phyloP scores from a whole-genome alignment of 2,797 vertebrate species.

The Furcifer pardalis region DNA sequence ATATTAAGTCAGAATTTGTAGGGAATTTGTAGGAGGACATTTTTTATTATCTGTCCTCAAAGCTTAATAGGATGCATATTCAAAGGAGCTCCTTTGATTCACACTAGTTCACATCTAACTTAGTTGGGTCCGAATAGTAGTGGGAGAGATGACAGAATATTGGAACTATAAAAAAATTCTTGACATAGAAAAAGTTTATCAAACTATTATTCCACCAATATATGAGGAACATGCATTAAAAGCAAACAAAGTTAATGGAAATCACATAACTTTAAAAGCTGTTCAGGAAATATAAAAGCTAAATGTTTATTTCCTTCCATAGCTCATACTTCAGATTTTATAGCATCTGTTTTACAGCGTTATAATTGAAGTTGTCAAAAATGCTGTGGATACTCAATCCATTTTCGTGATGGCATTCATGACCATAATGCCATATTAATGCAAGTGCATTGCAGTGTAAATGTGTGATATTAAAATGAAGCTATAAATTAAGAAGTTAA shows the following conservation, averaged over 20 bases:
- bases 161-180: not conserved
- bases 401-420: not conserved
- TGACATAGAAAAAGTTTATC: not conserved
- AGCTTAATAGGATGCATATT: constrained; percentile 33
- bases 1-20: constrained; percentile 11
- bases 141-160: not conserved
- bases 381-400: not conserved
- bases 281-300: constrained; percentile 31
- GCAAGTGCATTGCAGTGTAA: not conserved
- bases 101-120: not conserved
- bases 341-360: not conserved
- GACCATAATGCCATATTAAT: not conserved
- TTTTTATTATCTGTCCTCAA: constrained; percentile 5
- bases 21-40: not conserved
- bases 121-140: not conserved
- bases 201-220: constrained; percentile 21
- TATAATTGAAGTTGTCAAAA: constrained; percentile 25
- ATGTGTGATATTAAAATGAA: not conserved
- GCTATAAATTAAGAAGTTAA: not conserved
- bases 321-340: not conserved
- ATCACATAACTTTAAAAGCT: constrained; percentile 29
- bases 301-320: constrained; percentile 19
- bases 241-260: constrained; percentile 2
- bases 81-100: constrained; percentile 38
- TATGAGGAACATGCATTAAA: not conserved